A percentile compares a stretch with the other conserved stretches of the same genome.
Conservation (phyloP, 1,140 invertebrate genomes). For the Odontomachus brunneus region DNA sequence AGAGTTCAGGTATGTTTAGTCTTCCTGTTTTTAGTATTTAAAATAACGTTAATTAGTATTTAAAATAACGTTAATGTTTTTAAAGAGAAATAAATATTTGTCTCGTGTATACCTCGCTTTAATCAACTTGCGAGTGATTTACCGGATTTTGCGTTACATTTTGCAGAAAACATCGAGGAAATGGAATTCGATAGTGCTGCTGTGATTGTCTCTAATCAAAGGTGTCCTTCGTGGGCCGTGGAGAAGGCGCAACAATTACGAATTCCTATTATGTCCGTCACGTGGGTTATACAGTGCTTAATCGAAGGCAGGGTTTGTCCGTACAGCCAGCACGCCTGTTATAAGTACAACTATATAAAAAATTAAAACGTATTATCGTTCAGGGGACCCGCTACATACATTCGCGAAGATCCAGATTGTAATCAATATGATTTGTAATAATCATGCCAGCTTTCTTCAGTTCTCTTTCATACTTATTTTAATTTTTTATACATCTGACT, state of each 20-base stretch:
- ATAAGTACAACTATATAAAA: constrained; percentile 74
- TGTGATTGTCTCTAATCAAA: constrained; percentile 85
- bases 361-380: constrained; percentile 32
- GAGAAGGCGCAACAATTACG: constrained; percentile 85
- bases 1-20: constrained; percentile 73
- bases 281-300: constrained; percentile 87
- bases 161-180: constrained; percentile 77
- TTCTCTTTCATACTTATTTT: too few relatives aligned
- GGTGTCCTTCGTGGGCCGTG: constrained; percentile 86
- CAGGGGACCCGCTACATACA: constrained; percentile 2
- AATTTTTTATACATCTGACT: too few relatives aligned
- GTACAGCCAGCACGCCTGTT: constrained; percentile 75
- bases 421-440: neutral
- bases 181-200: constrained; percentile 78
- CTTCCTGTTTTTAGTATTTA: too few relatives aligned
- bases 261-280: constrained; percentile 86
- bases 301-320: constrained; percentile 85
- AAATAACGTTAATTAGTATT: neutral
- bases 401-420: neutral
- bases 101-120: too few relatives aligned
- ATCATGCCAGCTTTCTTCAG: neutral
- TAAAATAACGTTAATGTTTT: neutral
- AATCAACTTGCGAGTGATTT: too few relatives aligned
- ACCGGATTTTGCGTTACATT: neutral
- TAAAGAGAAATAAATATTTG: too few relatives aligned